Percentiles rank a stretch among this genome's conserved stretches.
These are phyloP conservation scores for Lota lota DNA, from an alignment of 2,113 vertebrate genomes.

Conservation along the genomic window DNA sequence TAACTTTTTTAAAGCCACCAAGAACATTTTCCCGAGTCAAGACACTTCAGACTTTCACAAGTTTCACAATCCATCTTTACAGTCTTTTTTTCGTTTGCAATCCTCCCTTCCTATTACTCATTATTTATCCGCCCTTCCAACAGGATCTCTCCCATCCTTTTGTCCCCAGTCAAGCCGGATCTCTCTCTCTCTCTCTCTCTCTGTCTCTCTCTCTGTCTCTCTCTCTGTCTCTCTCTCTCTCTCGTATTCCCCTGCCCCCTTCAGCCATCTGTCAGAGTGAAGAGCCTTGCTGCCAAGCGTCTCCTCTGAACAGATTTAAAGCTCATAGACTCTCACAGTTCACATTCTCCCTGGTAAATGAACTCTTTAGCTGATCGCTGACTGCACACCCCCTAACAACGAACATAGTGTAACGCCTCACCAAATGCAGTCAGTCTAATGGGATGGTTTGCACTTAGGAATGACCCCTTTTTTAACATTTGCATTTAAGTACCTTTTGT, in stretches of 20 bases:
- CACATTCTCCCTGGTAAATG: slow-evolving; percentile 25
- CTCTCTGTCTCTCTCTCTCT: slow-evolving; percentile 23
- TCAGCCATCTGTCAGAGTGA: slow-evolving; percentile 68
- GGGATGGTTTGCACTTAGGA: background rate
- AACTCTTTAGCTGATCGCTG: slow-evolving; percentile 24
- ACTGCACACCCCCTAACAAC: slow-evolving; percentile 5
- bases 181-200: slow-evolving; percentile 31
- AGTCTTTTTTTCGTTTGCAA: slow-evolving; percentile 20
- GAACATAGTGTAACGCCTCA: background rate
- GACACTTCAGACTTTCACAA: slow-evolving; percentile 25
- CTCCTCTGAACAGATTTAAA: slow-evolving; percentile 51
- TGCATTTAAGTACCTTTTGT: too few relatives aligned
- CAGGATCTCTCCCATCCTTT: slow-evolving; percentile 43
- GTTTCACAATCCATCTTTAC: slow-evolving; percentile 48
- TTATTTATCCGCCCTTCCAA: slow-evolving; percentile 52
- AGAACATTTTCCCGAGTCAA: slow-evolving; percentile 16
- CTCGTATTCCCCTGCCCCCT: slow-evolving; percentile 59
- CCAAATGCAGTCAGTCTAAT: background rate
- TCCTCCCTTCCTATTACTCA: slow-evolving; percentile 36
- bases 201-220: slow-evolving; percentile 16
- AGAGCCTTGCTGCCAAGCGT: slow-evolving; percentile 51
- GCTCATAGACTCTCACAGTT: slow-evolving; percentile 36
- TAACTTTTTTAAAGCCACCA: slow-evolving; percentile 20
- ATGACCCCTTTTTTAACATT: background rate
- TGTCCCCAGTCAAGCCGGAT: slow-evolving; percentile 57